These are phyloP conservation scores for Acinonyx jubatus DNA, from an alignment of 2,113 vertebrate species.

Conservation along the genomic window DNA sequence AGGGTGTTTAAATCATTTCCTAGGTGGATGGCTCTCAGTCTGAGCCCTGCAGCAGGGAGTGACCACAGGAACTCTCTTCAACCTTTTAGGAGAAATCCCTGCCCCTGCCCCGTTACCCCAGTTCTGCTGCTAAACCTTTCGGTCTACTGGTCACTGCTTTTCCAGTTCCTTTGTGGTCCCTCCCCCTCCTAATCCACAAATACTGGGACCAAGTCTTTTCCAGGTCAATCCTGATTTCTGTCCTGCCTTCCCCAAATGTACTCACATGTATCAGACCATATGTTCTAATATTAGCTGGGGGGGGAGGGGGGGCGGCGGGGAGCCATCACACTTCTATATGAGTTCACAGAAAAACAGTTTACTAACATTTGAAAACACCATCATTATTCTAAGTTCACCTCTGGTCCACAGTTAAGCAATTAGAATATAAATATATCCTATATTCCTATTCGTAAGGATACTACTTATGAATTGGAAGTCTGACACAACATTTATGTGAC, in stretches of 20 bases:
- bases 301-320: fast-evolving
- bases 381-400: background rate
- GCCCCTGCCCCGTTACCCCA: no score
- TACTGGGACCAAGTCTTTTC: background rate
- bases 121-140: background rate
- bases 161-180: background rate
- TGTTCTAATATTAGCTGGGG: background rate
- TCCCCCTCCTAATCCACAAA: background rate
- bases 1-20: background rate
- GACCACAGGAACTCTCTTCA: background rate
- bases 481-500: constrained; percentile 44
- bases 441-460: background rate
- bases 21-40: background rate
- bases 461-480: background rate
- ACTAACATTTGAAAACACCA: background rate
- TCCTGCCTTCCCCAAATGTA: background rate
- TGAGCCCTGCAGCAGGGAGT: background rate
- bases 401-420: background rate
- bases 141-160: background rate
- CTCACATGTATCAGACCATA: background rate
- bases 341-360: background rate
- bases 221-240: constrained; percentile 20
- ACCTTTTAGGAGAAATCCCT: background rate
- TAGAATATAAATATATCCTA: background rate
- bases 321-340: background rate